phyloP scores from a whole-genome alignment of 2,113 vertebrate genomes.

The Hippocampus mohnikei region DNA sequence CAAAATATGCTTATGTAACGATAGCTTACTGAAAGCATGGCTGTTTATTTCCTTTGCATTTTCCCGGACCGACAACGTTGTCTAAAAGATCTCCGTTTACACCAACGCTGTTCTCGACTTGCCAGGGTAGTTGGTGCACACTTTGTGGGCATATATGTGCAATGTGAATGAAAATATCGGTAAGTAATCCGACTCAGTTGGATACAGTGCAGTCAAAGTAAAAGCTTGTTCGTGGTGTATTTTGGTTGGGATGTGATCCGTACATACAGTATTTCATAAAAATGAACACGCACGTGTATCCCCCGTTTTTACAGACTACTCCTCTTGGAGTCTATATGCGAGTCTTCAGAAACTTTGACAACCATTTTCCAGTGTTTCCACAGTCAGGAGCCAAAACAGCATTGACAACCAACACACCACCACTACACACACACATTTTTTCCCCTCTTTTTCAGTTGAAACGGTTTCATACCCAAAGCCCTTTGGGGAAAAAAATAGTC shows the following conservation, averaged over 20 bases:
- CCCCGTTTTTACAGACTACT: background rate
- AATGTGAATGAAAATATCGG: background rate
- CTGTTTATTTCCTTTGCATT: no score
- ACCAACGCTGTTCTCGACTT: background rate
- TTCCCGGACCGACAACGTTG: no score
- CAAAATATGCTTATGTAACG: background rate
- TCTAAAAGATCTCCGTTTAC: background rate
- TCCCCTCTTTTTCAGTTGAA: background rate
- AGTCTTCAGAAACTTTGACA: background rate
- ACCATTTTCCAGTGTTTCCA: background rate
- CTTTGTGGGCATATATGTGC: background rate
- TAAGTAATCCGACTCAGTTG: background rate
- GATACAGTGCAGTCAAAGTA: background rate
- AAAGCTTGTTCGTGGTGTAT: background rate
- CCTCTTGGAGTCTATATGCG: background rate
- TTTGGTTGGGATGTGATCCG: background rate
- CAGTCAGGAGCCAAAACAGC: background rate
- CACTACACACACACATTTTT: background rate
- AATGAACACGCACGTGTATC: background rate
- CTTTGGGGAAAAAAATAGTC: background rate
- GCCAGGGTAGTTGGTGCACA: background rate
- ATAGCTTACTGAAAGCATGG: no score
- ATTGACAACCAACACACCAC: background rate
- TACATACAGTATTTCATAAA: background rate
- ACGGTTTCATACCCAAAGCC: background rate